Conservation (phyloP, 2,113 vertebrate genomes). For the Grallaria varia region DNA sequence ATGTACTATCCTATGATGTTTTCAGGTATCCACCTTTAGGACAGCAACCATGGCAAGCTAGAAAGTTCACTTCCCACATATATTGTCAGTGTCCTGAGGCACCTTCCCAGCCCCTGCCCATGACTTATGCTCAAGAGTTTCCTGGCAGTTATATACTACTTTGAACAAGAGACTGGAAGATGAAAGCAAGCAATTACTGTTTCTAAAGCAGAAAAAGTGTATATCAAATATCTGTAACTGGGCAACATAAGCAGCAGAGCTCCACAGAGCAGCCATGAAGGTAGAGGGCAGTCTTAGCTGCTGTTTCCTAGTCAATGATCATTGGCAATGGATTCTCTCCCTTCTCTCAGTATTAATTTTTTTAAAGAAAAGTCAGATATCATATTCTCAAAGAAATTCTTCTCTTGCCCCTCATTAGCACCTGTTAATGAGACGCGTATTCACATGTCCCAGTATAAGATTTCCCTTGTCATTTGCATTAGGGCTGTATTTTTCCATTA, state of each 20-base stretch:
- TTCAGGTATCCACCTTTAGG: neutral
- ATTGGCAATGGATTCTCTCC: neutral
- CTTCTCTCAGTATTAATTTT: neutral
- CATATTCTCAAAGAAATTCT: neutral
- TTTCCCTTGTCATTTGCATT: neutral
- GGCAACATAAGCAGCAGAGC: neutral
- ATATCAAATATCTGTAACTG: neutral
- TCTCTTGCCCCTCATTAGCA: neutral
- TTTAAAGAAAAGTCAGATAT: neutral
- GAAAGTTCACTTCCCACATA: neutral
- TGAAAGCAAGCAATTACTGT: neutral
- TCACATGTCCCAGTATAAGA: neutral
- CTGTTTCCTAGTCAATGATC: neutral
- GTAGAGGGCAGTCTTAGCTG: neutral
- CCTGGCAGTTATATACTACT: neutral
- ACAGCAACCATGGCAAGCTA: neutral
- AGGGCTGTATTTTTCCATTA: neutral
- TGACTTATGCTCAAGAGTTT: neutral
- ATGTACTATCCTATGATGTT: neutral
- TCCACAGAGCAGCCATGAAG: neutral
- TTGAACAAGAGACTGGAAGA: neutral
- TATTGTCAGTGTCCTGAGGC: neutral
- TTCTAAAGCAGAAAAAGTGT: neutral
- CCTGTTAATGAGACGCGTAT: neutral
- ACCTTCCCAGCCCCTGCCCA: neutral